These are phyloP conservation scores for Cirrhinus molitorella DNA, from an alignment of 2,797 vertebrate genomes.

Conservation along the genomic window DNA sequence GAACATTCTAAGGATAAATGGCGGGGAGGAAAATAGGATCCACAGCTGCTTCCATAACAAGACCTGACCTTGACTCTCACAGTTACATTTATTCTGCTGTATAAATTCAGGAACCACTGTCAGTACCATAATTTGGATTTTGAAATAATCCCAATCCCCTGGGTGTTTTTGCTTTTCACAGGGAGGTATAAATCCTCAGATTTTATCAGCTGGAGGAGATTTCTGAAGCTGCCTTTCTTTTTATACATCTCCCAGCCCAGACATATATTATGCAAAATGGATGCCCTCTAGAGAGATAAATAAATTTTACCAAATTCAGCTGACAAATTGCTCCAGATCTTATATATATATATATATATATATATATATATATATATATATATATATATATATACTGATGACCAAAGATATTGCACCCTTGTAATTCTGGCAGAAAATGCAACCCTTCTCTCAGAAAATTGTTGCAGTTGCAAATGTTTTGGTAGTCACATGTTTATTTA, in stretches of 20 bases:
- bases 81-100: neutral
- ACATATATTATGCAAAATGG: neutral
- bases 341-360: no score
- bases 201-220: neutral
- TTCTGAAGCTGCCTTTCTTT: neutral
- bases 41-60: neutral
- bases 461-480: no score
- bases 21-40: neutral
- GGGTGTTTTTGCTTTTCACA: constrained; percentile 20
- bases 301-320: neutral
- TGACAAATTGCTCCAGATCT: neutral
- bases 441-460: no score
- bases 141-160: neutral
- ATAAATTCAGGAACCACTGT: constrained; percentile 20
- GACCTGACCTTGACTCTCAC: constrained; percentile 23
- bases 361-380: no score
- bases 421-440: no score
- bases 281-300: neutral
- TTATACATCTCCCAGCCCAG: neutral
- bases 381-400: no score
- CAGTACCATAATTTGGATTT: constrained; percentile 17
- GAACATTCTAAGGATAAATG: constrained; percentile 19
- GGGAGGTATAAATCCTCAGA: neutral
- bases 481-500: no score
- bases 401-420: no score